Evolutionary conservation across 2,113 vertebrate species (phyloP).

Genomic region (Psephotus haematonotus): DNA sequence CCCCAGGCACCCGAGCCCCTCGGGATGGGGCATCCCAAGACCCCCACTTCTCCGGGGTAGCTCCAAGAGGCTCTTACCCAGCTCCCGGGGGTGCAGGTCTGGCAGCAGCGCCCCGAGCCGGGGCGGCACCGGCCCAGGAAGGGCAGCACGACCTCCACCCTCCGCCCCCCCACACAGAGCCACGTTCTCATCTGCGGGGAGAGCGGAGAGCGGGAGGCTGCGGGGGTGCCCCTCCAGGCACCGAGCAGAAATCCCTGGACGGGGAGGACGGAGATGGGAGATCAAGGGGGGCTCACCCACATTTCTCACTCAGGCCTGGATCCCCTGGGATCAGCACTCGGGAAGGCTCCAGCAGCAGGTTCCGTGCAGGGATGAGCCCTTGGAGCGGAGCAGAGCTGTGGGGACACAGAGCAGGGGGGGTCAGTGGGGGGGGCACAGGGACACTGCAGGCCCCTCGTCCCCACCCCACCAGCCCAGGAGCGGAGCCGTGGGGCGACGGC

Average conservation of each 20-base stretch:
- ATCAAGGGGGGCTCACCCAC: not conserved
- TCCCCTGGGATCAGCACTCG: not conserved
- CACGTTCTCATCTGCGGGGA: not conserved
- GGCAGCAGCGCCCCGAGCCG: constrained; percentile 68
- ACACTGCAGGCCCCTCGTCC: no score
- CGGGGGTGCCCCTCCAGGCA: not conserved
- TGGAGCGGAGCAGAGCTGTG: not conserved
- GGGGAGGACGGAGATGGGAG: not conserved
- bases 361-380: not conserved
- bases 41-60: not conserved
- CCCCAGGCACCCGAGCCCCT: no score
- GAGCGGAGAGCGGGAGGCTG: not conserved
- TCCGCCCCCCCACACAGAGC: not conserved
- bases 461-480: no score
- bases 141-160: constrained; percentile 63
- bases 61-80: constrained; percentile 62
- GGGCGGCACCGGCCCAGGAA: constrained; percentile 70
- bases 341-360: not conserved
- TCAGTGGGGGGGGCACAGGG: not conserved
- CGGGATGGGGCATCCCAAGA: not conserved
- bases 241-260: not conserved
- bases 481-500: not conserved
- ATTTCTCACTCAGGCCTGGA: not conserved
- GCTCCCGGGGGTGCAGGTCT: constrained; percentile 75
- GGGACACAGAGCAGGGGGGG: no score